These are phyloP conservation scores for Zaprionus lineosus DNA, from an alignment of 2,888 invertebrate genomes.

Conservation along the genomic window DNA sequence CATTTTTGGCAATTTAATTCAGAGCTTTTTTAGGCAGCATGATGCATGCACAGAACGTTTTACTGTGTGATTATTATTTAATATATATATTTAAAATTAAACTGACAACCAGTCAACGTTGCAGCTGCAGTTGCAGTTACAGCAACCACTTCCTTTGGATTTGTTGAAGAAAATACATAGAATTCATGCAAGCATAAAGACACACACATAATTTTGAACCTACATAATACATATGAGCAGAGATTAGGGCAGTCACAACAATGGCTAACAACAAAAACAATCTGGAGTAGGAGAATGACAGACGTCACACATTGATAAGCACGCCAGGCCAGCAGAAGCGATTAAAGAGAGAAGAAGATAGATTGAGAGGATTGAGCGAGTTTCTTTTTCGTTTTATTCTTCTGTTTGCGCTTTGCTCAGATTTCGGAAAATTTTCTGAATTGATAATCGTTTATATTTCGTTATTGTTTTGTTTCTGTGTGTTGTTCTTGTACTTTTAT, in stretches of 20 bases:
- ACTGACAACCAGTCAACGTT: too few species aligned
- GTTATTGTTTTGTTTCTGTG: too few species aligned
- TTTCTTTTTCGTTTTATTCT: conserved; percentile 7
- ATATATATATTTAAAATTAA: too few species aligned
- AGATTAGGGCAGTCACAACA: conserved; percentile 46
- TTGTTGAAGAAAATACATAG: too few species aligned
- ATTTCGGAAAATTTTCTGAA: conserved; percentile 47
- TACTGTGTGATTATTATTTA: too few species aligned
- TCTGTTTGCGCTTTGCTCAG: conserved; percentile 19
- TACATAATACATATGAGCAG: background rate
- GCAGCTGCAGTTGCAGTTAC: too few species aligned
- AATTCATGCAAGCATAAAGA: too few species aligned
- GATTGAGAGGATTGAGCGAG: conserved; percentile 11
- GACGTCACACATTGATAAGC: conserved; percentile 50
- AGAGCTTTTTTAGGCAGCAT: too few species aligned
- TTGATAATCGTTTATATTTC: conserved; percentile 38
- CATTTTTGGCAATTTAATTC: too few species aligned
- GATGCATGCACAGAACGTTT: too few species aligned
- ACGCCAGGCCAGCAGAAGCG: conserved; percentile 1
- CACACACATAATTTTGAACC: background rate
- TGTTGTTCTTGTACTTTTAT: background rate
- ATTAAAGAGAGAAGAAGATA: background rate
- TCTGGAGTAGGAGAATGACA: conserved; percentile 15
- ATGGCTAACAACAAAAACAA: conserved; percentile 33
- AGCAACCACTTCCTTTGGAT: too few species aligned